A percentile compares a stretch with the other conserved stretches of the same genome.
phyloP scores from a whole-genome alignment of 2,113 vertebrate genomes.

The Eonycteris spelaea region DNA sequence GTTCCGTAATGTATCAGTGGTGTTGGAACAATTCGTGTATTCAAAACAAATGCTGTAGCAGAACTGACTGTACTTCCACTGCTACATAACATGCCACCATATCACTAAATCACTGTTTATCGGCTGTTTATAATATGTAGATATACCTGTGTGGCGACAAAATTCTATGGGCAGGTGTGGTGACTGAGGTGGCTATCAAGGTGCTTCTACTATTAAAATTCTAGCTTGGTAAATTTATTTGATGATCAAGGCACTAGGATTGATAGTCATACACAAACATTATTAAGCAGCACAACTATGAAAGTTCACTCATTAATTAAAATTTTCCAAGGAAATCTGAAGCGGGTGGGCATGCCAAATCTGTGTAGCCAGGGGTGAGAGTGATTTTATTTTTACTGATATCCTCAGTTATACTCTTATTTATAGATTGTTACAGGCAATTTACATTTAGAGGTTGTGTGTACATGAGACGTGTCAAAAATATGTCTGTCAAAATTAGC shows the following conservation, averaged over 20 bases:
- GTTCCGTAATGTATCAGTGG: background rate
- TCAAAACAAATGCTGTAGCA: background rate
- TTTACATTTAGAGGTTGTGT: background rate
- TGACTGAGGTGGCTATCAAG: background rate
- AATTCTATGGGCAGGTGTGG: background rate
- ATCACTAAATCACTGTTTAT: background rate
- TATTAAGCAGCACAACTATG: background rate
- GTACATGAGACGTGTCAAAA: background rate
- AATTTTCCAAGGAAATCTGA: conserved; percentile 26
- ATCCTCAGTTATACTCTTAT: background rate
- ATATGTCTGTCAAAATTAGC: background rate
- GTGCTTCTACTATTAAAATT: background rate
- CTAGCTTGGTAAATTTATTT: background rate
- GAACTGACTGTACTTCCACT: background rate
- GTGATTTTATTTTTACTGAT: background rate
- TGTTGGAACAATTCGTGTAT: background rate
- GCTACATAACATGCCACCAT: background rate
- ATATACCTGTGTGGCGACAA: background rate
- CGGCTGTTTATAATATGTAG: background rate
- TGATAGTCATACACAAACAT: background rate
- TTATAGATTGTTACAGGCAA: background rate
- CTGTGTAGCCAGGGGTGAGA: background rate
- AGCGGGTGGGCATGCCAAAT: background rate
- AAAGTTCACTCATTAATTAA: background rate
- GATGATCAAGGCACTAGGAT: background rate